Conservation (phyloP, 1,140 invertebrate genomes). For the Drosophila cardini region DNA sequence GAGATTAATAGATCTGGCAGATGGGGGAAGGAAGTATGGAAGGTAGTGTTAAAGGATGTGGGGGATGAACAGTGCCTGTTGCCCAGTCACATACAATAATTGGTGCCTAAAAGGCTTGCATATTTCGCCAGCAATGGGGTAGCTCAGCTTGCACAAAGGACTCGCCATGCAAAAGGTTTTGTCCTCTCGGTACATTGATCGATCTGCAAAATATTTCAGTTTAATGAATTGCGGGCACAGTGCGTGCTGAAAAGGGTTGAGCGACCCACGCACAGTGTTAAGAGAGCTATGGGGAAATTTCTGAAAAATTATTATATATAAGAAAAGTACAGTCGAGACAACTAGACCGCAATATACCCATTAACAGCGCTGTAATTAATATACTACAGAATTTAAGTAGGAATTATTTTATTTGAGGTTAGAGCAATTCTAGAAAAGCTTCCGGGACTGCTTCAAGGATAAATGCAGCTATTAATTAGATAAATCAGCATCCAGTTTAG, state of each 20-base stretch:
- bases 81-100: slow-evolving; percentile 66
- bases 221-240: slow-evolving; percentile 75
- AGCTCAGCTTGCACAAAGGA: slow-evolving; percentile 53
- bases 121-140: slow-evolving; percentile 60
- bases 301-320: not conserved
- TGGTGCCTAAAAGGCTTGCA: slow-evolving; percentile 81
- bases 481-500: too few relatives aligned
- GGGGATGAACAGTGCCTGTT: slow-evolving; percentile 8
- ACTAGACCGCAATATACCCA: not conserved
- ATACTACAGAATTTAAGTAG: too few relatives aligned
- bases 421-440: too few relatives aligned
- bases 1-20: slow-evolving; percentile 74
- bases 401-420: too few relatives aligned
- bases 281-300: not conserved
- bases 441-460: too few relatives aligned
- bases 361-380: not conserved
- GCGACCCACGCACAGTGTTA: slow-evolving; percentile 51
- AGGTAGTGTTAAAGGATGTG: not conserved
- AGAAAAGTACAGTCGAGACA: too few relatives aligned
- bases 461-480: too few relatives aligned
- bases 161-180: slow-evolving; percentile 21
- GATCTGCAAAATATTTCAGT: slow-evolving; percentile 81
- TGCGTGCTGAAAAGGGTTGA: slow-evolving; percentile 62
- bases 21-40: not conserved
- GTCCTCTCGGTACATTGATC: slow-evolving; percentile 59